Conservation (phyloP, 2,888 invertebrate genomes). For the Drosophila birchii region DNA sequence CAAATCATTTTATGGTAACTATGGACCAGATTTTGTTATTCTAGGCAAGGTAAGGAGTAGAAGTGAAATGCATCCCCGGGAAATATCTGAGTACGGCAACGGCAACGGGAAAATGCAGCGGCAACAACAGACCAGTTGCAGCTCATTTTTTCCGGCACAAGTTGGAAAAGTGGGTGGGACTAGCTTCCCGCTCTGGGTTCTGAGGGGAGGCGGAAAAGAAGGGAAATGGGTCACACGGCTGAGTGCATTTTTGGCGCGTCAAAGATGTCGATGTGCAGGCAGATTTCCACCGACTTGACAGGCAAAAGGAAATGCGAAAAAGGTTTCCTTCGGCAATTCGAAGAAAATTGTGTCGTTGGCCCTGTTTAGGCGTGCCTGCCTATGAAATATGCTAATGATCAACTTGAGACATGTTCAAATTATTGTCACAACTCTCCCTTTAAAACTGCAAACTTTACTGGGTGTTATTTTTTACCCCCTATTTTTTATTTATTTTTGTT, state of each 20-base stretch:
- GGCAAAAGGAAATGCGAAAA: slow-evolving; percentile 31
- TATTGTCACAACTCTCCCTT: slow-evolving; percentile 65
- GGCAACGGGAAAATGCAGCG: slow-evolving; percentile 34
- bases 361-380: slow-evolving; percentile 53
- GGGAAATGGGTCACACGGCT: slow-evolving; percentile 77
- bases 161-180: slow-evolving; percentile 31
- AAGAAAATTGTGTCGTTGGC: slow-evolving; percentile 30
- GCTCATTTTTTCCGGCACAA: slow-evolving; percentile 16
- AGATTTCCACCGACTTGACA: slow-evolving; percentile 30
- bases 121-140: slow-evolving; percentile 44
- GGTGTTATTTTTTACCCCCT: background rate
- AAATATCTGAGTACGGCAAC: slow-evolving; percentile 26
- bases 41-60: background rate
- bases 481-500: slow-evolving; percentile 19
- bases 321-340: slow-evolving; percentile 22
- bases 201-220: background rate
- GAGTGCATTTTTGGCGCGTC: slow-evolving; percentile 76
- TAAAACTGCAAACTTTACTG: slow-evolving; percentile 51
- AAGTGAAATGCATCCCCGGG: slow-evolving; percentile 27
- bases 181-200: background rate
- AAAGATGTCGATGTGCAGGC: slow-evolving; percentile 68
- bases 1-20: slow-evolving; percentile 75
- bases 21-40: slow-evolving; percentile 37
- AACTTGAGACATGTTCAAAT: slow-evolving; percentile 81
- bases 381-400: slow-evolving; percentile 80